phyloP scores from a whole-genome alignment of 2,888 invertebrate genomes.

The Xestia sexstrigata region DNA sequence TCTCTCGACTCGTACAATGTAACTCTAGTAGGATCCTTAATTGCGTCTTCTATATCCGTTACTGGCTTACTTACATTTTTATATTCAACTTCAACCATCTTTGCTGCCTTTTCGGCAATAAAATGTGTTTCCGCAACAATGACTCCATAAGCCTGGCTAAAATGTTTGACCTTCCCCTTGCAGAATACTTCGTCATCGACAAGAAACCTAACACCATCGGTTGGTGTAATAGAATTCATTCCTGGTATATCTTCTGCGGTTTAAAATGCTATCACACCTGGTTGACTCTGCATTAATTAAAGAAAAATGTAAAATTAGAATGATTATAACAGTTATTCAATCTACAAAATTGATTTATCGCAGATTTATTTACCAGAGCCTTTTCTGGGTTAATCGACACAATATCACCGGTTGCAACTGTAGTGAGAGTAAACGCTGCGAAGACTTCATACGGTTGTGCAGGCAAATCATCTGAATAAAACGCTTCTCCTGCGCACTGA shows the following conservation, averaged over 20 bases:
- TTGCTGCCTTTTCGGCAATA: not conserved
- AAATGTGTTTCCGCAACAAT: not conserved
- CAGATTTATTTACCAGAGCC: not conserved
- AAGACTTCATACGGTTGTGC: not conserved
- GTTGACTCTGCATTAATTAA: not conserved
- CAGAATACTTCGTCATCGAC: not conserved
- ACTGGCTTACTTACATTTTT: not conserved
- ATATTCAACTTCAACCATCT: conserved; percentile 2
- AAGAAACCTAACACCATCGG: not conserved
- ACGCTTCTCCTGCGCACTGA: conserved; percentile 1
- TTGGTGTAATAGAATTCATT: not conserved
- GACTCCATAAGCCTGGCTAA: conserved; percentile 2
- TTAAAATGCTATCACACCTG: conserved; percentile 2
- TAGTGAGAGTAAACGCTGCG: not conserved
- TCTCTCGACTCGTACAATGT: not conserved
- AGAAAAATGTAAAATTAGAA: not conserved
- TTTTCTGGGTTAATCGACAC: conserved; percentile 1
- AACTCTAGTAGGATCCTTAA: conserved; percentile 1
- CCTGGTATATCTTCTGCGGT: conserved; percentile 2
- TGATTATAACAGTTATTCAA: not conserved
- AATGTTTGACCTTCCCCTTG: not conserved
- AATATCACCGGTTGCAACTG: not conserved
- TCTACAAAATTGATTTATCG: not conserved
- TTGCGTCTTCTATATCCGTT: not conserved
- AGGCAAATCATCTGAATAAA: not conserved